Base-by-base conservation (phyloP, 2,113 vertebrate genomes). In the Zosterops borbonicus region DNA sequence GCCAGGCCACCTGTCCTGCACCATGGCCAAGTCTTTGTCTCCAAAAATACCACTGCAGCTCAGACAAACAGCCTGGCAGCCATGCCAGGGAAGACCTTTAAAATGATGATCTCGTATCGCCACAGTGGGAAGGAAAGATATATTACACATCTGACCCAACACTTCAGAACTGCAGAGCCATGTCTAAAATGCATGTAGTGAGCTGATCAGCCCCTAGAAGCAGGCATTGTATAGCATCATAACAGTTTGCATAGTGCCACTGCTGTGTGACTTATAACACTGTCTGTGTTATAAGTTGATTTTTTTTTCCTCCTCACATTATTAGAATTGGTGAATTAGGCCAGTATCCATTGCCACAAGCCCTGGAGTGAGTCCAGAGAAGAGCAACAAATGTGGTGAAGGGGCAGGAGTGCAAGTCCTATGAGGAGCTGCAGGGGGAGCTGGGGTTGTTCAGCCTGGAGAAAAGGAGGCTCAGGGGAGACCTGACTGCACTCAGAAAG, bases 1-100 rank as follows among this genome's bases (percentile, higher is more conserved):
- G 96, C 94, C 96, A 97, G 95, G 95, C 96, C 96, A 96, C 96
- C 96, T 97, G 97, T 97, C 94, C 95, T n/a, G 11, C 62, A 33
- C 41, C 2, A 0, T 2, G 2, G 83, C 90, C 96, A 96, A 96
- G 82, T 80, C 93, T 94, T 96, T 96, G 94, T 94, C 96, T 97
- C 96, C 96, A 96, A 96, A 97, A 96, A 97, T 97, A 97, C 85
- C 76, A 95, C 73, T 94, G 92, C 81, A 88, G 93, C 84, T 97
- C 92, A 95, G 89, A 94, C 83, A 88, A 96, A 80, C 86, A 91
- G 79, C 79, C 88, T 96, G 91, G 96, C 94, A 94, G 85, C 75
- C 78, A 24, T 94, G 85, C 91, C 63, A 97, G 95, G 95, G 94
- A 95, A 97, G 69, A 92, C 94, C 92, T 96, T 92, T 87, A 78